Percentiles rank a stretch among this genome's conserved stretches.
These are phyloP conservation scores for Cyprinodon variegatus DNA, from an alignment of 2,113 vertebrate genomes.

Conservation along the genomic window DNA sequence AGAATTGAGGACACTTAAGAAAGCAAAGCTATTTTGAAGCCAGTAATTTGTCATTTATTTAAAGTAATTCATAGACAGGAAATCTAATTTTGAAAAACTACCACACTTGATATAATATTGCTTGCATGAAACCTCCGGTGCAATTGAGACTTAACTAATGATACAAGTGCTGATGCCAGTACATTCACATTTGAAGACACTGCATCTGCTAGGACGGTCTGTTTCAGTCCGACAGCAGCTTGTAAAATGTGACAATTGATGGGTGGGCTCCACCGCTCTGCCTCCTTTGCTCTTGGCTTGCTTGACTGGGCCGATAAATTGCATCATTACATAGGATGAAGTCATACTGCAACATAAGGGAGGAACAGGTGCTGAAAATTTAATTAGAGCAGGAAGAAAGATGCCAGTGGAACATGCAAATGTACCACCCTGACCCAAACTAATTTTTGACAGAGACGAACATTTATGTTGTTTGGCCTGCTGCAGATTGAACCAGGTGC, in stretches of 20 bases:
- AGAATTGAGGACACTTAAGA: not conserved
- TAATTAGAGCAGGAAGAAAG: constrained; percentile 61
- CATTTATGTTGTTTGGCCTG: constrained; percentile 19
- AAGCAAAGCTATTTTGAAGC: constrained; percentile 4
- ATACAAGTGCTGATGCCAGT: constrained; percentile 7
- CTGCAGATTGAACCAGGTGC: constrained; percentile 11
- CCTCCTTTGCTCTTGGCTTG: constrained; percentile 51
- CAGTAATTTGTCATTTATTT: not conserved
- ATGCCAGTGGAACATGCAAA: constrained; percentile 60
- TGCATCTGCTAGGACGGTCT: constrained; percentile 14
- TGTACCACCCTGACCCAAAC: constrained; percentile 32
- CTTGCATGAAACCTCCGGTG: constrained; percentile 4
- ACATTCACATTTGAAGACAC: constrained; percentile 3
- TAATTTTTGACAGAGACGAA: constrained; percentile 12
- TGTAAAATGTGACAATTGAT: constrained; percentile 66
- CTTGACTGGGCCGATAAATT: constrained; percentile 69
- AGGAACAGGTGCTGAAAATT: constrained; percentile 78
- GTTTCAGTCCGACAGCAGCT: constrained; percentile 31
- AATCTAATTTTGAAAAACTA: constrained; percentile 6
- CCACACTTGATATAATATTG: constrained; percentile 4
- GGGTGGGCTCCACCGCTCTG: constrained; percentile 51
- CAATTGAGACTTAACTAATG: not conserved
- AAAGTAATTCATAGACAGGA: not conserved
- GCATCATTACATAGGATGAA: constrained; percentile 80
- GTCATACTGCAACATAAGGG: constrained; percentile 79